phyloP scores from a whole-genome alignment of 2,113 vertebrate species.

The Semnopithecus entellus region DNA sequence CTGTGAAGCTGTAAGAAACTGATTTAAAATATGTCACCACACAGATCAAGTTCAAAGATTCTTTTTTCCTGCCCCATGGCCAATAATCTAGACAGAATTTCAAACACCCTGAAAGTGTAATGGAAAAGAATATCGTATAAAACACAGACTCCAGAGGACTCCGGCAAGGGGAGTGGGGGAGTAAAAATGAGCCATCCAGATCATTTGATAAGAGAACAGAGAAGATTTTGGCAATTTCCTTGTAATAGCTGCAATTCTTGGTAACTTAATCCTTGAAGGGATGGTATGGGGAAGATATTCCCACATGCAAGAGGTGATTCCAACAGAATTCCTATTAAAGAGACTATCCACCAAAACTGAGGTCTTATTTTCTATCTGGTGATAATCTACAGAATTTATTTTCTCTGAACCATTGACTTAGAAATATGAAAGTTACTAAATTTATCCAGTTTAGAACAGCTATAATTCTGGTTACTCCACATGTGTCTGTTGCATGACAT shows the following conservation, averaged over 20 bases:
- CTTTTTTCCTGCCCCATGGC: slow-evolving; percentile 15
- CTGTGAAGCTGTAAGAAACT: slow-evolving; percentile 11
- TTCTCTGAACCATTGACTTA: neutral
- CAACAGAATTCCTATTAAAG: slow-evolving; percentile 50
- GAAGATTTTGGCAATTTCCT: slow-evolving; percentile 75
- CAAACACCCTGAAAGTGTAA: slow-evolving; percentile 61
- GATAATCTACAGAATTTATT: slow-evolving; percentile 38
- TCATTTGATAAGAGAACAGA: slow-evolving; percentile 80
- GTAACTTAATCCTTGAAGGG: slow-evolving; percentile 77
- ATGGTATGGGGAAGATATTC: slow-evolving; percentile 64
- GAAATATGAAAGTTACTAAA: slow-evolving; percentile 38
- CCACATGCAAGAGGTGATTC: slow-evolving; percentile 54
- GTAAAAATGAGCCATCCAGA: slow-evolving; percentile 64
- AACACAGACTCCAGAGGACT: slow-evolving; percentile 60
- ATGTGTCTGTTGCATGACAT: slow-evolving; percentile 54
- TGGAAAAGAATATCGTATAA: slow-evolving; percentile 43
- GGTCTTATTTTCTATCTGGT: slow-evolving; percentile 53
- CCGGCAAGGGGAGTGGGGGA: slow-evolving; percentile 42
- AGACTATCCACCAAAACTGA: slow-evolving; percentile 34
- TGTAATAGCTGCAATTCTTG: slow-evolving; percentile 76
- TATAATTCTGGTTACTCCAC: neutral
- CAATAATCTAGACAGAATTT: slow-evolving; percentile 63
- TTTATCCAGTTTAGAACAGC: slow-evolving; percentile 35
- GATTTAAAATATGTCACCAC: slow-evolving; percentile 53
- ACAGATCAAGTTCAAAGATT: slow-evolving; percentile 67